phyloP scores from a whole-genome alignment of 2,888 invertebrate species.

The Phortica magna region DNA sequence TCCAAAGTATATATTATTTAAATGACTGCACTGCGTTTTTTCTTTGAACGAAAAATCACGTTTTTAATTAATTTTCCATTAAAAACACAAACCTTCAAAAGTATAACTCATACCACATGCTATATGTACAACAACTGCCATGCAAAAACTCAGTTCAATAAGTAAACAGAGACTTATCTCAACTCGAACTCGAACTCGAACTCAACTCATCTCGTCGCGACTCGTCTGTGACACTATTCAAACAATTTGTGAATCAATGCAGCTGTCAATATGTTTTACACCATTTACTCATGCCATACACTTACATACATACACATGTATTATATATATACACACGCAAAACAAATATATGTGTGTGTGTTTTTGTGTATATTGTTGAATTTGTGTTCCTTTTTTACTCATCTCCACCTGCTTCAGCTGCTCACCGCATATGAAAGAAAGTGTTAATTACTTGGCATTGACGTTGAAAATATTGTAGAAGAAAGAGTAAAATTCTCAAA shows the following conservation, averaged over 20 bases:
- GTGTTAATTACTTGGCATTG: slow-evolving; percentile 4
- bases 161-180: slow-evolving; percentile 42
- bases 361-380: background rate
- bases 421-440: background rate
- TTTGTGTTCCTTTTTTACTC: background rate
- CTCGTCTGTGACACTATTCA: slow-evolving; percentile 52
- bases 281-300: slow-evolving; percentile 39
- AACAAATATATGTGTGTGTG: slow-evolving; percentile 1
- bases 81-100: slow-evolving; percentile 15
- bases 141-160: slow-evolving; percentile 33
- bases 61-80: slow-evolving; percentile 68
- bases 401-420: background rate
- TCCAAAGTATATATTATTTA: no score
- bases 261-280: slow-evolving; percentile 54
- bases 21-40: background rate
- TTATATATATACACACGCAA: background rate
- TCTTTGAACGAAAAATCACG: slow-evolving; percentile 46
- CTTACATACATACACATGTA: slow-evolving; percentile 35
- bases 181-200: slow-evolving; percentile 40
- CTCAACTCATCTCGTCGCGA: slow-evolving; percentile 40
- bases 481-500: background rate
- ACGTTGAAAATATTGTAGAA: background rate
- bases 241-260: slow-evolving; percentile 62
- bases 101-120: background rate
- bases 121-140: background rate